Conservation (phyloP, 2,113 vertebrate species). For the Lasiurus cinereus region DNA sequence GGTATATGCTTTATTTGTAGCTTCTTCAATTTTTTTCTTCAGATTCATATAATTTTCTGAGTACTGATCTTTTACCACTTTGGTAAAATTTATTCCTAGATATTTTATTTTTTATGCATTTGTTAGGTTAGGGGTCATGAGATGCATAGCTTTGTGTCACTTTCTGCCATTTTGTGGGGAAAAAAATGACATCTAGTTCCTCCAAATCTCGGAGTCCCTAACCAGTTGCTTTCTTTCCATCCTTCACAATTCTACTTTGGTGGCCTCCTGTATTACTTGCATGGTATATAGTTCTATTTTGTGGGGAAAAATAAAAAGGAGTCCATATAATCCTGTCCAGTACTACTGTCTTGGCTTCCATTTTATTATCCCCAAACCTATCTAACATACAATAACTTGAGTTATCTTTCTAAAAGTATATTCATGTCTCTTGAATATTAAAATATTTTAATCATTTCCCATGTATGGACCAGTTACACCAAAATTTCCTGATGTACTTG, state of each 20-base stretch:
- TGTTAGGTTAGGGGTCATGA: not conserved
- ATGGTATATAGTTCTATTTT: conserved; percentile 5
- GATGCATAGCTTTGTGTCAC: not conserved
- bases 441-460: not conserved
- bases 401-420: not conserved
- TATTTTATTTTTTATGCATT: not conserved
- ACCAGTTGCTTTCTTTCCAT: not conserved
- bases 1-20: not conserved
- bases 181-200: not conserved
- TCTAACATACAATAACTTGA: not conserved
- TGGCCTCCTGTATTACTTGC: not conserved
- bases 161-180: not conserved
- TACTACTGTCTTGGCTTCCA: not conserved
- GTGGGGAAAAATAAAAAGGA: not conserved
- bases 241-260: not conserved
- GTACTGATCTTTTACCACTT: not conserved
- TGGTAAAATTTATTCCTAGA: not conserved
- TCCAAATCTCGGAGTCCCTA: not conserved
- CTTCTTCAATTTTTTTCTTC: not conserved
- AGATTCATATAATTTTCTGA: not conserved
- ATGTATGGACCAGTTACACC: not conserved
- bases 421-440: not conserved
- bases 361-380: conserved; percentile 18
- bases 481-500: not conserved
- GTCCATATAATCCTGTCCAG: not conserved